Evolutionary conservation across 2,113 vertebrate species (phyloP), one percentile per base, ranked within the genome.

Genomic region (Mobula hypostoma): DNA sequence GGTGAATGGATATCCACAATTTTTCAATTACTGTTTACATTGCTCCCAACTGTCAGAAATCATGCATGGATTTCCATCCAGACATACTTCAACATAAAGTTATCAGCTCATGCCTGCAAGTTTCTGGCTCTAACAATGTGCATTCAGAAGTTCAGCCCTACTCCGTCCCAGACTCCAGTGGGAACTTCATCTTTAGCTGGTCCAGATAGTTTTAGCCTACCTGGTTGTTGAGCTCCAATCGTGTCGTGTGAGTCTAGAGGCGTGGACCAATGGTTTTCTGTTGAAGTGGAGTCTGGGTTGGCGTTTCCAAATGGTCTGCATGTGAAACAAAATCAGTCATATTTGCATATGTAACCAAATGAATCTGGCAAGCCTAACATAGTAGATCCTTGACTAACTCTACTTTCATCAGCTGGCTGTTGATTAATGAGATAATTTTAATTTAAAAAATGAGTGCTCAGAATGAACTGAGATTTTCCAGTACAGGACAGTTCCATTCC

Each of bases 221-320:
- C 85, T 7, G 15, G 29, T 29, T 66, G 61, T n/a, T 90, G 85
- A 66, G 85, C 61, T 90, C 15, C 14, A 66, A 90, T 7, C 17
- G 61, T 66, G 58, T 29, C 29, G 1, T 90, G 85, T 1, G 29
- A n/a, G n/a, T 0, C 14, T 7, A 66, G 85, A 90, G 85, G 85
- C 7, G 85, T 90, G 5, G 61, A 61, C 85, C 85, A 90, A 32
- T 90, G 85, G 17, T 19, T 90, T 90, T 90, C 85, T 66, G 63
- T 66, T 63, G 85, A 32, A 1, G 85, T 90, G 66, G 85, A 15
- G 15, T 66, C 14, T 66, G 85, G 85, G n/a, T 90, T 32, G 29
- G 19, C 27, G 32, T 90, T 32, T 32, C 5, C 58, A 15, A 32
- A 15, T 66, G 61, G 61, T n/a, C 85, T 90, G 29, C 1, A 66